Evolutionary conservation across 2,888 invertebrate genomes (phyloP).

Genomic region (Caenorhabditis sp.): DNA sequence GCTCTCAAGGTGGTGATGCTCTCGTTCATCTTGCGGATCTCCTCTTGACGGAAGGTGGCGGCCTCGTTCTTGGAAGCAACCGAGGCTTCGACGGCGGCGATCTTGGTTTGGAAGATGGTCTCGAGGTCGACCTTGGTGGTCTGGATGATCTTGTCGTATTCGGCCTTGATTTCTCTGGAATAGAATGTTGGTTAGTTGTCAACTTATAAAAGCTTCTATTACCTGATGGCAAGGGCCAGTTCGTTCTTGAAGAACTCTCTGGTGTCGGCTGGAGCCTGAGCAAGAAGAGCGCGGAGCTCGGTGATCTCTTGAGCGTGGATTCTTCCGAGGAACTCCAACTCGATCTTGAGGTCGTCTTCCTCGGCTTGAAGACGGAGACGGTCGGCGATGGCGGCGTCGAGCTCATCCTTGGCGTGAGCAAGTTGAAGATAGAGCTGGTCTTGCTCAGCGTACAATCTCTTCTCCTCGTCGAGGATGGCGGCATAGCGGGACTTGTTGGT

Average conservation of each 20-base stretch:
- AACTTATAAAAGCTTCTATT: no score
- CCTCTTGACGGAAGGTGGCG: slow-evolving; percentile 84
- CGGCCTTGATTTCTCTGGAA: slow-evolving; percentile 84
- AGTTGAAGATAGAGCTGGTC: slow-evolving; percentile 57
- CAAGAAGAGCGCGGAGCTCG: slow-evolving; percentile 83
- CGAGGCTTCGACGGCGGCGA: slow-evolving; percentile 83
- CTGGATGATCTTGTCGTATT: slow-evolving; percentile 84
- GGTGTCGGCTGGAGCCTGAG: slow-evolving; percentile 83
- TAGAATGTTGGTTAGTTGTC: background rate
- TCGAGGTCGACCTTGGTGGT: slow-evolving; percentile 85
- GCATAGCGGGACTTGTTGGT: slow-evolving; percentile 60
- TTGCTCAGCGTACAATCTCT: slow-evolving; percentile 63
- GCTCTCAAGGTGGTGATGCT: slow-evolving; percentile 57
- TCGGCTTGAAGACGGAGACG: slow-evolving; percentile 85
- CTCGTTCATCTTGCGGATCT: slow-evolving; percentile 74
- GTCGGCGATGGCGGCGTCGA: slow-evolving; percentile 67
- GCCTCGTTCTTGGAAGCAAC: slow-evolving; percentile 85
- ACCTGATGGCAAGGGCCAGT: slow-evolving; percentile 84
- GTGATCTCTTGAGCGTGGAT: slow-evolving; percentile 85
- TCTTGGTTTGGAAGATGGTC: slow-evolving; percentile 84
- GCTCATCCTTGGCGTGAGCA: slow-evolving; percentile 60
- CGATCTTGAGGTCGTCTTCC: slow-evolving; percentile 85
- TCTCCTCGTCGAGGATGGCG: slow-evolving; percentile 63
- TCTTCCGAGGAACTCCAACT: slow-evolving; percentile 85
- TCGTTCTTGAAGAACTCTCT: slow-evolving; percentile 86